Evolutionary conservation across 2,888 invertebrate genomes (phyloP), one percentile per base, ranked within the genome.

Genomic region (Agrypnus murinus): DNA sequence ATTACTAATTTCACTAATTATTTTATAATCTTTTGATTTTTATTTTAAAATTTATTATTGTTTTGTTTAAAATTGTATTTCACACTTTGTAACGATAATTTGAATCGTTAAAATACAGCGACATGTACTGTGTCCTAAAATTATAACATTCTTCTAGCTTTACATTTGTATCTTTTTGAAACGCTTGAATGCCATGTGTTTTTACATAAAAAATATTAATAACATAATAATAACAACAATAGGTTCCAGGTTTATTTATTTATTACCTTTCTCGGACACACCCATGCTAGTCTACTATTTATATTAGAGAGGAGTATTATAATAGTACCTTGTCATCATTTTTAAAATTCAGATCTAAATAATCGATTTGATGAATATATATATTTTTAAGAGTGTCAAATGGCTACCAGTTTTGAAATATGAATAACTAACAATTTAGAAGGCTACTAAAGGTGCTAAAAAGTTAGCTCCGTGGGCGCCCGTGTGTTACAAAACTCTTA

Each of bases 351-450:
- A 58, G 58, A 58, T 58, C 19, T 38, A 40, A 58, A 15, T 40
- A 58, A 15, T 38, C 58, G 38, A 58, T 25, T 58, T 40, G 9
- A 40, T 19, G 40, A 25, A 40, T 58, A 14, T 58, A 38, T 40
- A 58, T 58, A 40, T 38, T 58, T 25, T 58, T 38, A 58, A 58
- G 40, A 40, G 36, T 58, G 58, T 58, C 58, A 58, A 58, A 58
- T 55, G 58, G 25, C 58, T 58, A 58, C 58, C 38, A 58, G 58
- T 58, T 58, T 55, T 58, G 17, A 36, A 40, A 40, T 55, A 55
- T 32, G 15, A 55, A 55, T 58, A 40, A 19, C 58, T 58, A 40
- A 58, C 19, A 58, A 58, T 58, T 58, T 58, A 38, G 25, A 55
- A 36, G 9, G 36, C 55, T 36, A 58, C 58, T 9, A 58, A 15